Percentiles rank a stretch among this genome's conserved stretches.
phyloP scores from a whole-genome alignment of 2,797 vertebrate genomes.

The Carapus acus region DNA sequence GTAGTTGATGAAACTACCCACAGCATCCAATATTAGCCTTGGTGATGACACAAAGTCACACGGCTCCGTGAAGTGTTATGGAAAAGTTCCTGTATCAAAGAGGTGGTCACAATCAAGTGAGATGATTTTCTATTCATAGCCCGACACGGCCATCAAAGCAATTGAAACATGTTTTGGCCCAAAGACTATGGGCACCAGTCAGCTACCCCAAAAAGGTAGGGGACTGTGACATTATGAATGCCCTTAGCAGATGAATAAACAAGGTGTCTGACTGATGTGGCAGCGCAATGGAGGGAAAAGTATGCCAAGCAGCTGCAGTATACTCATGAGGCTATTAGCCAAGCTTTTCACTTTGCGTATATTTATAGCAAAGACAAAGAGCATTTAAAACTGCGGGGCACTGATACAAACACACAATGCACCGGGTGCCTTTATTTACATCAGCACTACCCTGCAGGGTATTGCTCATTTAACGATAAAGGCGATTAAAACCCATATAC shows the following conservation, averaged over 20 bases:
- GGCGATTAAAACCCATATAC: constrained; percentile 9
- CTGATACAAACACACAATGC: constrained; percentile 20
- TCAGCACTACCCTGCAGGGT: constrained; percentile 6
- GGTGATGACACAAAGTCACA: constrained; percentile 55
- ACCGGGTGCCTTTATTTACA: constrained; percentile 9
- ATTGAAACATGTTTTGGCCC: constrained; percentile 27
- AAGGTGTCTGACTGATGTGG: constrained; percentile 64
- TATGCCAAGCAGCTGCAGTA: constrained; percentile 53
- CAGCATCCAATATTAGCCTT: constrained; percentile 60
- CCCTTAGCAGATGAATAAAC: constrained; percentile 63
- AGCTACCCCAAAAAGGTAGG: constrained; percentile 45
- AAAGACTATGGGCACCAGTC: constrained; percentile 11
- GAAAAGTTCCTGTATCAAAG: constrained; percentile 31
- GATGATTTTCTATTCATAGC: constrained; percentile 60
- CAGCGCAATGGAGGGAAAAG: constrained; percentile 55
- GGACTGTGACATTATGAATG: constrained; percentile 42
- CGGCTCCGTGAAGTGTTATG: constrained; percentile 39
- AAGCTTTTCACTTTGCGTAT: constrained; percentile 64
- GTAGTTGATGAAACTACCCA: constrained; percentile 42
- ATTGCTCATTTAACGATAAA: constrained; percentile 12
- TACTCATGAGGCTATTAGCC: constrained; percentile 58
- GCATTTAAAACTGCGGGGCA: constrained; percentile 37
- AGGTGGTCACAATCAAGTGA: constrained; percentile 43
- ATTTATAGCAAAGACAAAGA: constrained; percentile 59
- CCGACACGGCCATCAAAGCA: constrained; percentile 11